These are phyloP conservation scores for Masticophis lateralis DNA, from an alignment of 2,797 vertebrate genomes.

Conservation along the genomic window DNA sequence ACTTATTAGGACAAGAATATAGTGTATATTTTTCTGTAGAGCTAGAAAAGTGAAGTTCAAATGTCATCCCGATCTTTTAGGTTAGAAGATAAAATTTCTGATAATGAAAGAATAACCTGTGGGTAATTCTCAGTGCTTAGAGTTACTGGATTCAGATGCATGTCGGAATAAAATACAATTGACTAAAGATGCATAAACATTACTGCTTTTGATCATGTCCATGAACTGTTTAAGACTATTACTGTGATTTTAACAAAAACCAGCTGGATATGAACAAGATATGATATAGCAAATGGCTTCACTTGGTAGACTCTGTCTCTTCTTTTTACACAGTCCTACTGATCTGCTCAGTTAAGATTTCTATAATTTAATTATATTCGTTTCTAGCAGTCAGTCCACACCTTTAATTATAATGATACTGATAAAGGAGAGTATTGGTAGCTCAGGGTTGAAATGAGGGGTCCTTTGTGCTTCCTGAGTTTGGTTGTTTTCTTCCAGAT, in stretches of 20 bases:
- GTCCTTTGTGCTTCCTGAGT: background rate
- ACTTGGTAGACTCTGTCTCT: background rate
- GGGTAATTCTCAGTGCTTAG: background rate
- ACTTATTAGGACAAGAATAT: background rate
- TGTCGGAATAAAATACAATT: background rate
- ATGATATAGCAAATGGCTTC: background rate
- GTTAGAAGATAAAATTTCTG: background rate
- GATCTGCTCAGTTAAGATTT: background rate
- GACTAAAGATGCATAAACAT: background rate
- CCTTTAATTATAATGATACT: background rate
- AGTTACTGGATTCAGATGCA: background rate
- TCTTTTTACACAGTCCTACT: background rate
- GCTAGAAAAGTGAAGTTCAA: background rate
- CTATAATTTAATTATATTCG: background rate
- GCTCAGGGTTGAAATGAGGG: background rate
- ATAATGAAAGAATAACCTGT: background rate
- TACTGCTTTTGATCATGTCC: background rate
- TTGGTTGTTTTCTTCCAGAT: background rate
- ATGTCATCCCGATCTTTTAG: background rate
- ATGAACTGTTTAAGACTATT: background rate
- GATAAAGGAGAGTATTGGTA: background rate
- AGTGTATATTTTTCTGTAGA: background rate
- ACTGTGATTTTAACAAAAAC: background rate
- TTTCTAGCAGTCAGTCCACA: background rate
- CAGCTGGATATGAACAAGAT: background rate